Base-by-base conservation (phyloP, 2,797 vertebrate species). In the Sebastes vulpes region DNA sequence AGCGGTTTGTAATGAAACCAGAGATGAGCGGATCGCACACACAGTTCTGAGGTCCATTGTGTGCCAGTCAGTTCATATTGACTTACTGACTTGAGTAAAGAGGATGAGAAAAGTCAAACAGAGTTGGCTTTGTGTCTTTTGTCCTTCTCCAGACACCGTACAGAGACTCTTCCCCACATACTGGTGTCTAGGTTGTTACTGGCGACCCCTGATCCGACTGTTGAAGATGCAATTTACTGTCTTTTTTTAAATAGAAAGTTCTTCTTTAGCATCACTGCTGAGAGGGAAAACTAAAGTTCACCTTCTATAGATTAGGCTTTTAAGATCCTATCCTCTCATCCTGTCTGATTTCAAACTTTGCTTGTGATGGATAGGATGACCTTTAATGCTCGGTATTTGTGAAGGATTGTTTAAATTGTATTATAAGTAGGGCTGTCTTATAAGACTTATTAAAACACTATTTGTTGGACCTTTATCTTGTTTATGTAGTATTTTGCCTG, bases 1-100 rank as follows among this genome's bases (percentile, higher is more conserved):
- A 72, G 74, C 2, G 75, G 77, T 78, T 87, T 90, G 87, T 95
- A 93, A 95, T 95, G 94, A 94, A 95, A 91, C 85, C 68, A 48
- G 76, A 28, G 83, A 86, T 38, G 72, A 79, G 65, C 18, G 0
- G 50, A 69, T 58, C 74, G 64, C 63, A 48, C 68, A 46, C 35
- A 75, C 20, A 50, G 54, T 31, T 61, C 77, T 65, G 57, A 4
- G 63, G 65, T 75, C 72, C 75, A 81, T 91, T 89, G 87, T 93
- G 83, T 72, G 35, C 35, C 72, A 26, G 79, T 69, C 79, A 56
- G 74, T 81, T 85, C 76, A 68, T 94, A 84, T 95, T 94, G 93
- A 93, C 93, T 90, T 25, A 72, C 77, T 21, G 83, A 71, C 75
- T 79, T 61, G 72, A 90, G 91, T 70, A 92, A 91, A 93, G 90